Conservation (phyloP, 2,888 invertebrate genomes). For the Caenorhabditis afra region DNA sequence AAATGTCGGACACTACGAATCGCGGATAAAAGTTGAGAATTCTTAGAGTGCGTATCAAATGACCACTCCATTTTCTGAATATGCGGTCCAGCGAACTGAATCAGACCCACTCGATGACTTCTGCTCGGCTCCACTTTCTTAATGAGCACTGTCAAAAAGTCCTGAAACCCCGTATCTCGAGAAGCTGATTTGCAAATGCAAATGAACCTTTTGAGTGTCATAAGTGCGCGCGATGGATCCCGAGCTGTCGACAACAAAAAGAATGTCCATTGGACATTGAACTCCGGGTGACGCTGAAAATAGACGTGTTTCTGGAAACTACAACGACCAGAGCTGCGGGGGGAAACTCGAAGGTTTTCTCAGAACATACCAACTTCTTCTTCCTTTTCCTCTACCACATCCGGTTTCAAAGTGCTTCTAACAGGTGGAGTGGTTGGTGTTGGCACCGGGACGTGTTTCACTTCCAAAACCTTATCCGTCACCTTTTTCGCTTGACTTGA, state of each 20-base stretch:
- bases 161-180: conserved; percentile 41
- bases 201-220: conserved; percentile 72
- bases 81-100: conserved; percentile 78
- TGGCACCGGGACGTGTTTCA: conserved; percentile 35
- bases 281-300: conserved; percentile 30
- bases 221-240: conserved; percentile 77
- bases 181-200: neutral
- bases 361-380: conserved; percentile 32
- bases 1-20: conserved; percentile 72
- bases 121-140: conserved; percentile 63
- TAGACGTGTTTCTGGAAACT: neutral
- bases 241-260: conserved; percentile 78
- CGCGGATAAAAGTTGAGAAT: conserved; percentile 72
- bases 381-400: conserved; percentile 31
- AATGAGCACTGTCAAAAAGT: conserved; percentile 63
- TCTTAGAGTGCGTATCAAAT: conserved; percentile 64
- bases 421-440: conserved; percentile 45
- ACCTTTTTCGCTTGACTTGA: conserved; percentile 32
- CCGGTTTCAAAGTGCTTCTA: conserved; percentile 38
- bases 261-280: conserved; percentile 75
- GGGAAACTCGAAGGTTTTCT: neutral
- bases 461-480: conserved; percentile 29
- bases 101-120: conserved; percentile 74
- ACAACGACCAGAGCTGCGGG: neutral
- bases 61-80: conserved; percentile 79